A percentile compares a stretch with the other conserved stretches of the same genome.
Conservation (phyloP, 2,797 vertebrate genomes). For the Australoheros facetus region DNA sequence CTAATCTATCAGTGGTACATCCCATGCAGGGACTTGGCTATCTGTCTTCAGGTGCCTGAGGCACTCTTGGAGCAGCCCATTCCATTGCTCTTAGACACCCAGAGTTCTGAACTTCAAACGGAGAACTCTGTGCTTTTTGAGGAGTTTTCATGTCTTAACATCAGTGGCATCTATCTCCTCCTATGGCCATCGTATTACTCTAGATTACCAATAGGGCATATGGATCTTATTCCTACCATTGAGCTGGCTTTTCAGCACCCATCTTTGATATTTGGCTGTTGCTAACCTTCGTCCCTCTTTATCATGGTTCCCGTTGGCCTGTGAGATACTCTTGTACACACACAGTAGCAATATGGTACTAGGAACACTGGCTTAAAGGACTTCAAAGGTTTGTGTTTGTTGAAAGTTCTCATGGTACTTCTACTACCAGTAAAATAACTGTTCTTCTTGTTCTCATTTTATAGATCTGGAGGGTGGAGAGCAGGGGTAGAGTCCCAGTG, state of each 20-base stretch:
- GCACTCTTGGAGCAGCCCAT: no score
- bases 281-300: not conserved
- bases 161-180: not conserved
- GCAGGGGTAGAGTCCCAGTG: slow-evolving; percentile 80
- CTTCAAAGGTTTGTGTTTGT: not conserved
- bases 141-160: not conserved
- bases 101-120: not conserved
- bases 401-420: not conserved
- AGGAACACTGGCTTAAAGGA: not conserved
- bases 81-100: not conserved
- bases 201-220: not conserved
- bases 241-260: not conserved
- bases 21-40: no score
- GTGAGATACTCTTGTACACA: no score
- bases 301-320: not conserved
- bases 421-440: not conserved
- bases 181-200: not conserved
- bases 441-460: not conserved
- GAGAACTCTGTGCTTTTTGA: not conserved
- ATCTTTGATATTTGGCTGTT: not conserved
- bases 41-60: no score
- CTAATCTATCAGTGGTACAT: no score
- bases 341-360: not conserved
- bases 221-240: not conserved
- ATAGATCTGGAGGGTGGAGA: slow-evolving; percentile 93